Evolutionary conservation across 2,797 vertebrate species (phyloP).

Genomic region (Apogon talboti): DNA sequence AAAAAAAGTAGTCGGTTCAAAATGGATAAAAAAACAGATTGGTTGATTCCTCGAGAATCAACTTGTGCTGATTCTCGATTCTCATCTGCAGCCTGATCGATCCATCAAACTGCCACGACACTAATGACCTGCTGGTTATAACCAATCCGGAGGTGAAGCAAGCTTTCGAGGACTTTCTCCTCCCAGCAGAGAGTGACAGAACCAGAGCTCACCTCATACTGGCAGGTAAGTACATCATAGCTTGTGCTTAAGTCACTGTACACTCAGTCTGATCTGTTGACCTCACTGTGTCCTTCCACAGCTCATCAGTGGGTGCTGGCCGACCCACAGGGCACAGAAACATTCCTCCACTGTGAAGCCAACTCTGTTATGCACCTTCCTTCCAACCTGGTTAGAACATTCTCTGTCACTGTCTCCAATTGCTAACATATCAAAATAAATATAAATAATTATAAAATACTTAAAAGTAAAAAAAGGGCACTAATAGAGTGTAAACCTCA

Average conservation of each 20-base stretch:
- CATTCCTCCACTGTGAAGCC: slow-evolving; percentile 84
- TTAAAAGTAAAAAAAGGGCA: too few relatives aligned
- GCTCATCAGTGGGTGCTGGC: slow-evolving; percentile 83
- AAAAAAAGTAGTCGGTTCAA: neutral
- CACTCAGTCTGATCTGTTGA: neutral
- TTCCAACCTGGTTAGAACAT: slow-evolving; percentile 82
- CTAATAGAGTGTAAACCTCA: too few relatives aligned
- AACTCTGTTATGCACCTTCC: slow-evolving; percentile 84
- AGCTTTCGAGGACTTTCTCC: slow-evolving; percentile 83
- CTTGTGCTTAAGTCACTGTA: fast-evolving
- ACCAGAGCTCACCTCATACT: slow-evolving; percentile 82
- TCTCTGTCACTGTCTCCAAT: neutral
- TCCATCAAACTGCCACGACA: slow-evolving; percentile 71
- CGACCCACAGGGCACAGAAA: slow-evolving; percentile 79
- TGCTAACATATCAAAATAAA: too few relatives aligned
- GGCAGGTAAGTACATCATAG: slow-evolving; percentile 70
- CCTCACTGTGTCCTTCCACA: slow-evolving; percentile 22
- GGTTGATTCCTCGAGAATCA: too few relatives aligned
- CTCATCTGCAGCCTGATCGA: slow-evolving; percentile 80
- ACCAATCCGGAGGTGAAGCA: slow-evolving; percentile 80
- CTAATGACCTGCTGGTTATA: slow-evolving; percentile 80
- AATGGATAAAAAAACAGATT: too few relatives aligned
- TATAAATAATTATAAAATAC: too few relatives aligned
- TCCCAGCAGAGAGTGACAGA: slow-evolving; percentile 71
- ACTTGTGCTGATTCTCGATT: neutral